Base-by-base conservation (phyloP, 2,113 vertebrate species). In the Phodopus roborovskii region DNA sequence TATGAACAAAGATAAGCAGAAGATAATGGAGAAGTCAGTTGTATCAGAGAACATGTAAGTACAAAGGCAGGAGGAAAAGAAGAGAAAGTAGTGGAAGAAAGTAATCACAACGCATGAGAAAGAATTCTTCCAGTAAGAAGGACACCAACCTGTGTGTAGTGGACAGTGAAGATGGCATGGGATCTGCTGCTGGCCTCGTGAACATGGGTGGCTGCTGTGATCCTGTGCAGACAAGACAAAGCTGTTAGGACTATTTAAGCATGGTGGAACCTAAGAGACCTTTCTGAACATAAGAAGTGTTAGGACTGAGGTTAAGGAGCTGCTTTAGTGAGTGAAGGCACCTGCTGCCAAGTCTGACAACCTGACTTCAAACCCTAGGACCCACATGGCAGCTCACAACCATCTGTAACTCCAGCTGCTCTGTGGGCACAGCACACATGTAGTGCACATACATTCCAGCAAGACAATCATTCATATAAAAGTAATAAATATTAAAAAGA, bases 141-240 rank as follows among this genome's bases (percentile, higher is more conserved):
- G 30, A 94, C 75, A 96, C 97, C 86, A 97, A 99, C 99, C 99
- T 99, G 99, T 36, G 99, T 99, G 97, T 99, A 99, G 97, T 99
- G 99, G 98, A 99, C 99, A 78, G 99, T 99, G 98, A 99, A 99
- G 98, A 99, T 99, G 97, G 99, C 99, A 84, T 99, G 99, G 68
- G 99, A 99, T 97, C 99, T 98, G 98, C 99, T 99, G 98, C 99
- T 99, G 97, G 99, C 99, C 48, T 99, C 99, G 7, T 99, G 99
- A 98, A 99, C 98, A 90, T 99, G 99, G 3, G 99, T 99, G 83
- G 99, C 99, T 90, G 99, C 99, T 2, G 99, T 99, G 97, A 99
- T 99, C 97, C 99, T 99, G 96, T 75, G 86, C 86, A 96, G 13
- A 97, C 2, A 95, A 94, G 81, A 50, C 45, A 84, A 96, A 62